Evolutionary conservation across 1,140 invertebrate species (phyloP).

Genomic region (Ganaspis sp.): DNA sequence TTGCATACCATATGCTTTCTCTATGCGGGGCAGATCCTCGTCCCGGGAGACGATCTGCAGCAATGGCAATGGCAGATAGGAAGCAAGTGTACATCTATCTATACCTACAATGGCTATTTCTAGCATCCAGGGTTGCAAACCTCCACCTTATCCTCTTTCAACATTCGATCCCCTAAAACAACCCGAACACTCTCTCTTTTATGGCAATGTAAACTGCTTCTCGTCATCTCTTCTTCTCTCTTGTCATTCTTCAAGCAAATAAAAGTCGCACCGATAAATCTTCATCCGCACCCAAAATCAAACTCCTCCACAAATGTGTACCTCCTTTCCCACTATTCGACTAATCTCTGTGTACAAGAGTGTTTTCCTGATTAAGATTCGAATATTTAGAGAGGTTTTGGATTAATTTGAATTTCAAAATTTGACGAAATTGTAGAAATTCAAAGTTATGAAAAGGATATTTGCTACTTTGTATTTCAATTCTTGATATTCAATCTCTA

Average conservation of each 20-base stretch:
- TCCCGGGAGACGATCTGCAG: constrained; percentile 21
- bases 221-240: neutral
- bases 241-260: neutral
- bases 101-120: constrained; percentile 21
- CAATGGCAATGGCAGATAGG: constrained; percentile 4
- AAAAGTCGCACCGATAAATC: neutral
- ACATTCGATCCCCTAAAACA: constrained; percentile 4
- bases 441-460: too few relatives aligned
- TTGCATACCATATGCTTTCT: constrained; percentile 17
- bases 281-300: too few relatives aligned
- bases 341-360: too few relatives aligned
- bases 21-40: constrained; percentile 2
- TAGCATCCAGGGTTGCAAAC: constrained; percentile 22
- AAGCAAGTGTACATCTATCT: constrained; percentile 19
- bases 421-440: too few relatives aligned
- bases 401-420: too few relatives aligned
- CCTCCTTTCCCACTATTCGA: too few relatives aligned
- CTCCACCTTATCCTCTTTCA: constrained; percentile 1
- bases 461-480: too few relatives aligned
- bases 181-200: neutral
- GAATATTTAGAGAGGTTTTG: too few relatives aligned
- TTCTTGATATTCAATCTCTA: too few relatives aligned
- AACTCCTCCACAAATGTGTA: too few relatives aligned
- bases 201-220: neutral
- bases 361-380: too few relatives aligned